Percentiles rank a stretch among this genome's conserved stretches.
These are phyloP conservation scores for Dicerorhinus sumatrensis DNA, from an alignment of 2,113 vertebrate genomes.

Conservation along the genomic window DNA sequence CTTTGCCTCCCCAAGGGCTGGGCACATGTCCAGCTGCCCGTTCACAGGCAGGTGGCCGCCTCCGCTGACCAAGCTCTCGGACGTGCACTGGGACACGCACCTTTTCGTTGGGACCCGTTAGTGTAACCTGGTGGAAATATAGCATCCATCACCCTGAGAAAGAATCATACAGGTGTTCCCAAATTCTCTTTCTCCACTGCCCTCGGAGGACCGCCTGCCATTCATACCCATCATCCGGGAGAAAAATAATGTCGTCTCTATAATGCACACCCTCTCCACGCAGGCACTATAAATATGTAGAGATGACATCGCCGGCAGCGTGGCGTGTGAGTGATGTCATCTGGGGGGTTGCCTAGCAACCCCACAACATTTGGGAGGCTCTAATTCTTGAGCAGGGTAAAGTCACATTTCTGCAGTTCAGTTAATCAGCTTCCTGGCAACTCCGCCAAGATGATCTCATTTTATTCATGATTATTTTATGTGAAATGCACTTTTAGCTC, in stretches of 20 bases:
- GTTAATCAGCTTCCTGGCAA: conserved; percentile 85
- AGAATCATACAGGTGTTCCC: background rate
- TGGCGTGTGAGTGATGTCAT: conserved; percentile 86
- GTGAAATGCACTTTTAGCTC: conserved; percentile 85
- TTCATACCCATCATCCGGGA: background rate
- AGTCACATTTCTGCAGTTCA: conserved; percentile 71
- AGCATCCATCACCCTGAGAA: rapidly evolving
- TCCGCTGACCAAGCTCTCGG: rapidly evolving
- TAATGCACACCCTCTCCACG: background rate
- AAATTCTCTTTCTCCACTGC: background rate
- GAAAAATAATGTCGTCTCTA: background rate
- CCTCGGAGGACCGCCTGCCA: background rate
- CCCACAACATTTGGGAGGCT: conserved; percentile 83
- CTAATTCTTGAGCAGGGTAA: conserved; percentile 73
- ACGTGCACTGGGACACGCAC: rapidly evolving
- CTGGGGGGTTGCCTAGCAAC: conserved; percentile 88
- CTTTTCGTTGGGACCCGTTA: background rate
- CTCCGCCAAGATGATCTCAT: conserved; percentile 84
- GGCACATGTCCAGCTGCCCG: rapidly evolving
- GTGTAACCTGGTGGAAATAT: background rate
- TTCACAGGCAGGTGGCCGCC: background rate
- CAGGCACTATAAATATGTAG: conserved; percentile 73
- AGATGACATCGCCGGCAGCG: conserved; percentile 49
- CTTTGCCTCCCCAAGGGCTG: rapidly evolving
- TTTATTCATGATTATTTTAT: conserved; percentile 88